Evolutionary conservation across 2,888 invertebrate species (phyloP).

Genomic region (Psylliodes chrysocephalus): DNA sequence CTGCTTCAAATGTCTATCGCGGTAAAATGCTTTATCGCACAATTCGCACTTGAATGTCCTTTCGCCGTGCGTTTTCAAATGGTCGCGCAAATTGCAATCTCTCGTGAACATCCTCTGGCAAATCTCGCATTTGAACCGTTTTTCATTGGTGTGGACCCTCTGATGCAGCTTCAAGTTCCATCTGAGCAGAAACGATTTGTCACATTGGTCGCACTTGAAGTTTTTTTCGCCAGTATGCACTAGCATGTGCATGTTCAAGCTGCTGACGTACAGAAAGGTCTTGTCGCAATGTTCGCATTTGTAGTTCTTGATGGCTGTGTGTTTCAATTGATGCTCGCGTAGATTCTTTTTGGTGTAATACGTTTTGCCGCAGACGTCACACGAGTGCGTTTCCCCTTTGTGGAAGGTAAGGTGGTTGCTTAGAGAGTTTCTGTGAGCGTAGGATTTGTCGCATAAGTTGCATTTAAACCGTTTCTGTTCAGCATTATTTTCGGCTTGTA

Average conservation of each 20-base stretch:
- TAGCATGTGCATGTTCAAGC: background rate
- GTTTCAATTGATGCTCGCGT: background rate
- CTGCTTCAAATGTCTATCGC: background rate
- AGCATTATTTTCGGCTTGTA: too few relatives aligned
- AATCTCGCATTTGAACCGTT: slow-evolving; percentile 1
- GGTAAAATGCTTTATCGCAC: slow-evolving; percentile 7
- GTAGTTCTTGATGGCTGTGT: background rate
- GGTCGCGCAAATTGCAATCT: background rate
- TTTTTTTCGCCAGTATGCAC: background rate
- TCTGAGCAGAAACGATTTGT: background rate
- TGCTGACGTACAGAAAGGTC: background rate
- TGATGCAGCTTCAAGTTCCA: background rate
- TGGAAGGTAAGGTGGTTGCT: too few relatives aligned
- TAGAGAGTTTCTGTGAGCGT: too few relatives aligned
- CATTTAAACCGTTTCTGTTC: too few relatives aligned
- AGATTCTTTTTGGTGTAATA: background rate
- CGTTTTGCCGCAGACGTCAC: too few relatives aligned
- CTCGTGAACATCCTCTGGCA: background rate
- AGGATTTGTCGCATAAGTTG: too few relatives aligned
- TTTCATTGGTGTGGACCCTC: background rate
- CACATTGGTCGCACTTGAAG: background rate
- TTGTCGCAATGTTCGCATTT: background rate
- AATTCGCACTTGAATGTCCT: background rate
- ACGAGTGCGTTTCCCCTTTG: too few relatives aligned
- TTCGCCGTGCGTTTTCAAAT: slow-evolving; percentile 3